Evolutionary conservation across 2,113 vertebrate genomes (phyloP).

Genomic region (Astatotilapia flaviijosephi): DNA sequence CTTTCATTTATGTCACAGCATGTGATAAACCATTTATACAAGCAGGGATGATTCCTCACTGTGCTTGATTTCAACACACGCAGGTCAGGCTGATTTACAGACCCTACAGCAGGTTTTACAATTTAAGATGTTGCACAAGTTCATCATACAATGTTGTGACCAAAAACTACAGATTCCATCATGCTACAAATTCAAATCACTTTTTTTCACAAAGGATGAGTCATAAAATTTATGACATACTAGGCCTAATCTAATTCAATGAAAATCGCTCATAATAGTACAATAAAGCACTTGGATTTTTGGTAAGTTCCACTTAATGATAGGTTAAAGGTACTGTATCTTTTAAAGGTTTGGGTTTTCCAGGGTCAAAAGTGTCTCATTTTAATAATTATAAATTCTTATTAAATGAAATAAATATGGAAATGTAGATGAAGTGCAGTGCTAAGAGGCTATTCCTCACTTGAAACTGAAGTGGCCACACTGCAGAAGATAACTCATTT

Average conservation of each 20-base stretch:
- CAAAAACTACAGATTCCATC: background rate
- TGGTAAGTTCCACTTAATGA: background rate
- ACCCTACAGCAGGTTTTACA: background rate
- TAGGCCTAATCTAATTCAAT: background rate
- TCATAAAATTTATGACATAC: background rate
- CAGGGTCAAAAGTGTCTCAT: background rate
- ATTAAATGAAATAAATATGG: slow-evolving; percentile 16
- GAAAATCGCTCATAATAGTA: background rate
- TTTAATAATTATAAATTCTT: slow-evolving; percentile 4
- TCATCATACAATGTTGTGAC: background rate
- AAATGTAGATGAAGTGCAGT: background rate
- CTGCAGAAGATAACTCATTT: slow-evolving; percentile 10
- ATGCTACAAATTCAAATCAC: background rate
- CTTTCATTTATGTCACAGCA: background rate
- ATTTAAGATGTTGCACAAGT: background rate
- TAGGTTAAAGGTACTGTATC: background rate
- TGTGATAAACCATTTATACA: background rate
- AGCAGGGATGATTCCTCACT: background rate
- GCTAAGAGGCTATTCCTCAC: slow-evolving; percentile 8
- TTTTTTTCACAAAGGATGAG: background rate
- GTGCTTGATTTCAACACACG: background rate
- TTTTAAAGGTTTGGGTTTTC: background rate
- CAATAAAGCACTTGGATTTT: background rate
- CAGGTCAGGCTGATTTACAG: background rate
- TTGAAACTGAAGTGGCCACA: slow-evolving; percentile 5